Base-by-base conservation (phyloP, 2,113 vertebrate species). In the Vanacampus margaritifer region DNA sequence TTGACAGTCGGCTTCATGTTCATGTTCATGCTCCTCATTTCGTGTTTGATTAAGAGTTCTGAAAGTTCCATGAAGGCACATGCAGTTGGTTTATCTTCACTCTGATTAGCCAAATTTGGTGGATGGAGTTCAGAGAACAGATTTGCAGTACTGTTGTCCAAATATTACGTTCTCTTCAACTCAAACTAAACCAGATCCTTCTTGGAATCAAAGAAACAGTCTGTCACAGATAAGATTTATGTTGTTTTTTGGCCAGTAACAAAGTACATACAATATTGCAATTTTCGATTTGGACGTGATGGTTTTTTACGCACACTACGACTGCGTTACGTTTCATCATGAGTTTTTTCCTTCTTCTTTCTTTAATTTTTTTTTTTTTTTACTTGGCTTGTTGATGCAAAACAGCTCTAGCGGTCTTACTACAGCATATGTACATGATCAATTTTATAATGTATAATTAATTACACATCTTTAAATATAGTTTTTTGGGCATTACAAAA, bases 91-190 rank as follows among this genome's bases (percentile, higher is more conserved):
- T 81, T 65, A 46, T 74, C 70, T 53, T 63, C 64, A 65, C 72
- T 60, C 39, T n/a, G 59, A 73, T 73, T 78, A 28, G 41, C 56
- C 77, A 35, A 35, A 69, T 53, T 69, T 62, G 67, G 62, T 74
- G 48, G 32, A 62, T 62, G 74, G 71, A 81, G 70, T 73, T 69
- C 62, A 76, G 50, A 68, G 62, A 75, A 69, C 75, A 76, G 80
- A 80, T 80, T 41, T 80, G 75, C 75, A 78, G 75, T 78, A 61
- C 65, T 62, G 60, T 67, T 75, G 68, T 32, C 56, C 68, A 63
- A 74, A 37, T 43, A 35, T 57, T 48, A 61, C 19, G 36, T 64
- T 58, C 50, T 36, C 39, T 45, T 68, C 67, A 32, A 59, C 59
- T 74, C 48, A 60, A 32, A 51, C 71, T 39, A 51, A 56, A 66